Percentiles rank a stretch among this genome's conserved stretches.
phyloP scores from a whole-genome alignment of 1,140 invertebrate species.

The Tetranychus cinnabarinus region DNA sequence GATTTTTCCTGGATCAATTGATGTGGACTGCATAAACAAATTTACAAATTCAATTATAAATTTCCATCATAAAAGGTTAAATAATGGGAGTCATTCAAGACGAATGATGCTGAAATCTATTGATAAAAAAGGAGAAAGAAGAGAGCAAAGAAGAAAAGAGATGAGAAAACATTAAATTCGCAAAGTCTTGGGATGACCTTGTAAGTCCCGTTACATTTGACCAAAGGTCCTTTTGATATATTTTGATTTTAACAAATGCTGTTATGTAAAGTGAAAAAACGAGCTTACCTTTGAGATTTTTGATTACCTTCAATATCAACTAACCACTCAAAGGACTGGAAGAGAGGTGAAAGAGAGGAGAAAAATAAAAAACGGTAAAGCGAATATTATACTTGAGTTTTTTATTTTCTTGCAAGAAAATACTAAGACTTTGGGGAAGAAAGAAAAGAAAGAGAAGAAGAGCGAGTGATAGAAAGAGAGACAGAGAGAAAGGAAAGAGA shows the following conservation, averaged over 20 bases:
- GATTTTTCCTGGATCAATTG: too few relatives aligned
- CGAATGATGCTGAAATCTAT: too few relatives aligned
- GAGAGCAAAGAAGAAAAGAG: too few relatives aligned
- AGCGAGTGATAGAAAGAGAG: background rate
- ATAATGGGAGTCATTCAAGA: too few relatives aligned
- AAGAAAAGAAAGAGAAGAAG: background rate
- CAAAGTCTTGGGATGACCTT: too few relatives aligned
- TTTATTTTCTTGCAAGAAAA: background rate
- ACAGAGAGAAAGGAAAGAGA: background rate
- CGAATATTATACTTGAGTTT: background rate
- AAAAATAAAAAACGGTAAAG: background rate
- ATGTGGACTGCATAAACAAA: too few relatives aligned
- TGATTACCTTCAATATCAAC: background rate
- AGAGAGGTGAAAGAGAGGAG: background rate
- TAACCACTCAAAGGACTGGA: background rate
- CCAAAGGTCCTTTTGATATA: too few relatives aligned
- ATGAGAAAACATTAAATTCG: too few relatives aligned
- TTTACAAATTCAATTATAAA: too few relatives aligned
- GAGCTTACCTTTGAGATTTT: background rate
- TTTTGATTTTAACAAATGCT: background rate
- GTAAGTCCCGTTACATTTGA: too few relatives aligned
- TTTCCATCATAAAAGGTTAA: too few relatives aligned
- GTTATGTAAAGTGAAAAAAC: background rate
- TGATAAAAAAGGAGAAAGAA: too few relatives aligned
- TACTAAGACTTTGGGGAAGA: background rate